Evolutionary conservation across 2,888 invertebrate genomes (phyloP).

Genomic region (Parthenolecanium corni): DNA sequence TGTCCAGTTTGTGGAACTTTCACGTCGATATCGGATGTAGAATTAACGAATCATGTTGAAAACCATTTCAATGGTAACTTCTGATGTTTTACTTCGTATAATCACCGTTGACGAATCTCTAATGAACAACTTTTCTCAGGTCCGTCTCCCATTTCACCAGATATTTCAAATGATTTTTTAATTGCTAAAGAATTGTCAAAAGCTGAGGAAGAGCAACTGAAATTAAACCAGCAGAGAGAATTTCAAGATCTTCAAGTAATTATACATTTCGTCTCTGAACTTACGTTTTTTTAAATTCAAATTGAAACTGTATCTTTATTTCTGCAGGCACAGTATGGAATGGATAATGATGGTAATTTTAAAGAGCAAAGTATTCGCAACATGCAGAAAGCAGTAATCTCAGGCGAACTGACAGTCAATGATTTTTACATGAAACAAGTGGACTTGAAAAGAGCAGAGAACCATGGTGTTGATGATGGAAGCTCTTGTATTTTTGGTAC

Average conservation of each 20-base stretch:
- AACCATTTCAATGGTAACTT: background rate
- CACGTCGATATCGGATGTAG: conserved; percentile 4
- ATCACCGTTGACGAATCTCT: too few relatives aligned
- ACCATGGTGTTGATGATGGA: conserved; percentile 68
- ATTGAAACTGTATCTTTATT: background rate
- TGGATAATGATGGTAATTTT: conserved; percentile 77
- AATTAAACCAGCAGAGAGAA: conserved; percentile 63
- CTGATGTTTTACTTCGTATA: too few relatives aligned
- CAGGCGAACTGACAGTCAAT: conserved; percentile 71
- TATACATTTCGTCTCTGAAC: background rate
- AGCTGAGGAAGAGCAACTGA: conserved; percentile 54
- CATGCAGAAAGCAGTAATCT: conserved; percentile 70
- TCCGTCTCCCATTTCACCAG: conserved; percentile 31
- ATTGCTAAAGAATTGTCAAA: conserved; percentile 46
- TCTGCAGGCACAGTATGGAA: conserved; percentile 58
- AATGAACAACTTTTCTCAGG: conserved; percentile 5
- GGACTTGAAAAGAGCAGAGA: conserved; percentile 61
- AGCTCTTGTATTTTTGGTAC: conserved; percentile 66
- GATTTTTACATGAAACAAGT: conserved; percentile 74
- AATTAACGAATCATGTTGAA: conserved; percentile 3
- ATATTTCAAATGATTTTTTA: conserved; percentile 41
- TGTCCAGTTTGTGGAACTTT: conserved; percentile 12
- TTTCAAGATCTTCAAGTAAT: conserved; percentile 55
- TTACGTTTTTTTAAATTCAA: background rate
- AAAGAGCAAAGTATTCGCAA: conserved; percentile 64